Evolutionary conservation across 2,888 invertebrate species (phyloP), one percentile per base, ranked within the genome.

Genomic region (Carterocephalus palaemon): DNA sequence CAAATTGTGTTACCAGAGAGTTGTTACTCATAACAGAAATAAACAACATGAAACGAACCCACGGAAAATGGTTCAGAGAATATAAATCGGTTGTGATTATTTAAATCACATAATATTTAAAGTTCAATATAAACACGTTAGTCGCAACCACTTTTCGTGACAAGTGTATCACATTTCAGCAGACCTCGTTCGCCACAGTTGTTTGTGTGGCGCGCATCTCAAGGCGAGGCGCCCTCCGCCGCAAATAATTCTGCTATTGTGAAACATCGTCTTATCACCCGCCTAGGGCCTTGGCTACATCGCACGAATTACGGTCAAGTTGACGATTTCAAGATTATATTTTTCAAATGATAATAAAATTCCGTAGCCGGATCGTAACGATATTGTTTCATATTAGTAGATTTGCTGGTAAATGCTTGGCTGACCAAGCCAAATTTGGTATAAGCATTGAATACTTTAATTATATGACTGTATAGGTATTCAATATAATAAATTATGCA

Each of bases 211-310:
- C 78, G 70, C 67, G 73, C 82, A 77, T 83, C 83, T 81, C 85
- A 86, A 85, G 85, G 85, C 76, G 56, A 76, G 43, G 54, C 53
- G 68, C 71, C 65, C 78, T 70, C 67, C 70, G 79, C 81, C 85
- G 85, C 86, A 84, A 86, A 86, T 86, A 86, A 85, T 85, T 85
- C 85, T 79, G 80, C 83, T 83, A 77, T 86, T 86, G 86, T 85
- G 86, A 79, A 86, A 86, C 75, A 71, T 55, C 59, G 64, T 68
- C 76, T 82, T 82, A 83, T 85, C 84, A 80, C 64, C 62, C 63
- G 64, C 51, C 57, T 59, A 53, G 62, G 64, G 71, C 85, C 85
- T 86, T 85, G 83, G 76, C 60, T 73, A 74, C 77, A 85, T 82
- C 82, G 78, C 64, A 76, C 73, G 79, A 85, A 85, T 85, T 86